Conservation (phyloP, 2,113 vertebrate species). For the Leptobrachium ailaonicum region DNA sequence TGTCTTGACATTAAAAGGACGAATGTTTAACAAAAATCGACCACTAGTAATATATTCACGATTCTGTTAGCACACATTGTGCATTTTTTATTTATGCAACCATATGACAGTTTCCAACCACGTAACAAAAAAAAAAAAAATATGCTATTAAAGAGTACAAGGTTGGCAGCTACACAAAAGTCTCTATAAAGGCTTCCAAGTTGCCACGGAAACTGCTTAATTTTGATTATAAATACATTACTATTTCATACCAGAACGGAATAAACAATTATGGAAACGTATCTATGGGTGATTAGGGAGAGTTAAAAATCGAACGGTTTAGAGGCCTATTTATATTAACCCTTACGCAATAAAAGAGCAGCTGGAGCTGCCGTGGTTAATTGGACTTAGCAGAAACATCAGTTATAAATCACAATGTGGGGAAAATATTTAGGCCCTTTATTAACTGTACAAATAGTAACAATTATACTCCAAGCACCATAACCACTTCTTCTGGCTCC, state of each 20-base stretch:
- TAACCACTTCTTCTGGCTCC: too few species aligned
- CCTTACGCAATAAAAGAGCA: background rate
- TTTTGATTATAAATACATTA: slow-evolving; percentile 21
- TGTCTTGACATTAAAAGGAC: too few species aligned
- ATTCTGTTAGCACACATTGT: too few species aligned
- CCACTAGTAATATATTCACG: too few species aligned
- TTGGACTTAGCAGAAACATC: too few species aligned
- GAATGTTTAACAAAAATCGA: too few species aligned
- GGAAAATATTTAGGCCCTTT: too few species aligned
- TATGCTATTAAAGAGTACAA: slow-evolving; percentile 13
- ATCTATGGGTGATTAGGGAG: background rate
- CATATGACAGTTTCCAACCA: slow-evolving; percentile 6
- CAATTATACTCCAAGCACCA: too few species aligned
- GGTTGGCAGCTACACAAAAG: background rate
- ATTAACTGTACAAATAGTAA: too few species aligned
- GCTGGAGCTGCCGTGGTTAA: too few species aligned
- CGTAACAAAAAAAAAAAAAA: background rate
- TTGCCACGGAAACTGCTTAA: slow-evolving; percentile 34
- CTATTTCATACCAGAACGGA: slow-evolving; percentile 14
- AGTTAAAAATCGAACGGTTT: background rate
- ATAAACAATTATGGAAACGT: slow-evolving; percentile 21
- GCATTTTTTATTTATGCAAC: too few species aligned
- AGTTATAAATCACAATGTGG: too few species aligned
- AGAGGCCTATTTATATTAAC: background rate
- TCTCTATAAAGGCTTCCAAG: slow-evolving; percentile 22